Conservation (phyloP, 2,888 invertebrate genomes). For the Pristionchus mayeri region DNA sequence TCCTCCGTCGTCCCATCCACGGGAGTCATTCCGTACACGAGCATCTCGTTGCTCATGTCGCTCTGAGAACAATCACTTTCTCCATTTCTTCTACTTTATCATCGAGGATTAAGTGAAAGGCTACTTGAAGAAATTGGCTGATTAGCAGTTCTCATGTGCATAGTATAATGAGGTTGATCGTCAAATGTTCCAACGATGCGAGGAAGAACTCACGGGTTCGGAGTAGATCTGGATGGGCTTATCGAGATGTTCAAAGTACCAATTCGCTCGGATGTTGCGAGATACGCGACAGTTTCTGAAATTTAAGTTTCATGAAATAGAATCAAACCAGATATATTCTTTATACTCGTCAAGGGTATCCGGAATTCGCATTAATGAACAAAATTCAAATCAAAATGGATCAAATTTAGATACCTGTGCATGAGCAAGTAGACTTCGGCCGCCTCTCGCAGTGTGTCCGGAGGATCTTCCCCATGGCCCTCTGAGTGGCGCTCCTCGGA, state of each 20-base stretch:
- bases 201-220: not conserved
- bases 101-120: too few relatives aligned
- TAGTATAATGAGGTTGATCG: too few relatives aligned
- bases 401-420: slow-evolving; percentile 76
- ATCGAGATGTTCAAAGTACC: slow-evolving; percentile 82
- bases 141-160: not conserved
- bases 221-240: slow-evolving; percentile 55
- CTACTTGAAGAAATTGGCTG: too few relatives aligned
- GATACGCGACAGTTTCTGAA: slow-evolving; percentile 82
- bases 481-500: not conserved
- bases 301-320: slow-evolving; percentile 63
- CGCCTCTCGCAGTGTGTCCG: slow-evolving; percentile 56
- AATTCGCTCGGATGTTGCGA: slow-evolving; percentile 84
- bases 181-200: not conserved
- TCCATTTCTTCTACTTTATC: too few relatives aligned
- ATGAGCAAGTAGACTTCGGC: slow-evolving; percentile 70
- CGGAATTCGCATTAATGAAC: slow-evolving; percentile 78
- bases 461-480: not conserved
- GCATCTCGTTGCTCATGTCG: slow-evolving; percentile 35
- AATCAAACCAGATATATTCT: too few relatives aligned
- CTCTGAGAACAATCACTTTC: not conserved
- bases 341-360: too few relatives aligned
- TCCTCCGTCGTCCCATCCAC: not conserved
- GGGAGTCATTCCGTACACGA: slow-evolving; percentile 47
- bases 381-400: slow-evolving; percentile 82